These are phyloP conservation scores for Picus viridis DNA, from an alignment of 2,797 vertebrate species.

Conservation along the genomic window DNA sequence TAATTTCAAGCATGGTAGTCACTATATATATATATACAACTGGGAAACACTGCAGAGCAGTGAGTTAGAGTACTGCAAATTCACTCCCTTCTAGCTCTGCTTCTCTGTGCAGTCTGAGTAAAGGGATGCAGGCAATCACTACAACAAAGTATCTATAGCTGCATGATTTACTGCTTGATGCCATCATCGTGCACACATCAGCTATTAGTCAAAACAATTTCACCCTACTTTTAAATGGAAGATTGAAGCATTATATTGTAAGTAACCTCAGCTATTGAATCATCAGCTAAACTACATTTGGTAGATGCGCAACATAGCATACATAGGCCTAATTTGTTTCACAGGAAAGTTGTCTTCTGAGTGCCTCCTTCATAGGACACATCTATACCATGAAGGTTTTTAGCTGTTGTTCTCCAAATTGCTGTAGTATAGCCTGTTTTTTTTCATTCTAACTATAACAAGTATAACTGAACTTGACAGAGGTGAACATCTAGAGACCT, in stretches of 20 bases:
- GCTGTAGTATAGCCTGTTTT: background rate
- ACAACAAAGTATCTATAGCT: background rate
- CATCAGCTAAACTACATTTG: too few relatives aligned
- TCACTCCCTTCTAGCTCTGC: background rate
- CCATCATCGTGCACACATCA: background rate
- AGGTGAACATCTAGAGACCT: background rate
- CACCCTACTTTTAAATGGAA: background rate
- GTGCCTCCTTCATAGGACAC: background rate
- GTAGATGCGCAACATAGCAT: background rate
- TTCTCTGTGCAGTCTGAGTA: background rate
- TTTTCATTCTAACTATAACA: background rate
- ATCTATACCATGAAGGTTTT: background rate
- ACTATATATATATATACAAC: fast-evolving
- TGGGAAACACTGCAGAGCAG: background rate
- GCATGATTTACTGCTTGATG: background rate
- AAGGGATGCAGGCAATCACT: background rate
- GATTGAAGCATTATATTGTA: background rate
- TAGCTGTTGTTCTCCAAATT: background rate
- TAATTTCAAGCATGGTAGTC: background rate
- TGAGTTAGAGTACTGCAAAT: fast-evolving
- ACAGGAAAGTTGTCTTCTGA: background rate
- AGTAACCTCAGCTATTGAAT: background rate
- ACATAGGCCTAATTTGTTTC: background rate
- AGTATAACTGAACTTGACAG: background rate
- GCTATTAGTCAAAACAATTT: background rate